Percentiles rank a stretch among this genome's conserved stretches.
Evolutionary conservation across 2,113 vertebrate species (phyloP).

Genomic region (Erinaceus europaeus): DNA sequence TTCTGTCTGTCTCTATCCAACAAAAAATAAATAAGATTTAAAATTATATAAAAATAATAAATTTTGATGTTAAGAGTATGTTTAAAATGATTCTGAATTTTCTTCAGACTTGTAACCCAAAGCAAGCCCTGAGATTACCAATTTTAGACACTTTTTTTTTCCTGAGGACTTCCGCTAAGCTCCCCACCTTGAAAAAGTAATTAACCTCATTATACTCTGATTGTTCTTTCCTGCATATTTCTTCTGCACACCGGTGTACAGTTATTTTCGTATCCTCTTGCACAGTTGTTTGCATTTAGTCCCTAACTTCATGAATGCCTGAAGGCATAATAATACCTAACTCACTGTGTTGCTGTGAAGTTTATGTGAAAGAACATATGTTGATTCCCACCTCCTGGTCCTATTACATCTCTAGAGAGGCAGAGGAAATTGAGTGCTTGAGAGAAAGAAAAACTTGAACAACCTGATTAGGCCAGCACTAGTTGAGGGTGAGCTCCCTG

Average conservation of each 20-base stretch:
- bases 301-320: slow-evolving; percentile 48
- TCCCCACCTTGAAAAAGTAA: neutral
- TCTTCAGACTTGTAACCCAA: neutral
- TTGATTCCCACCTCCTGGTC: neutral
- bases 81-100: neutral
- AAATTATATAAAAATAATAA: neutral
- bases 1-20: no score
- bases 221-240: neutral
- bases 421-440: slow-evolving; percentile 6
- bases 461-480: neutral
- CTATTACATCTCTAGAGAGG: neutral
- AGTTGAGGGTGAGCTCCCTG: accelerated
- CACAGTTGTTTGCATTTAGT: slow-evolving; percentile 20
- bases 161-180: neutral
- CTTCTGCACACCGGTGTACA: neutral
- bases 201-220: neutral
- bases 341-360: slow-evolving; percentile 7
- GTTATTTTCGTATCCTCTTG: neutral
- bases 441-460: neutral
- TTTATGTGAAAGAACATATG: slow-evolving; percentile 53
- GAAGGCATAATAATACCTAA: slow-evolving; percentile 25
- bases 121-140: neutral
- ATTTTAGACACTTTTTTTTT: neutral
- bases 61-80: neutral
- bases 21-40: no score